Base-by-base conservation (phyloP, 2,113 vertebrate species). In the Phrynosoma platyrhinos region DNA sequence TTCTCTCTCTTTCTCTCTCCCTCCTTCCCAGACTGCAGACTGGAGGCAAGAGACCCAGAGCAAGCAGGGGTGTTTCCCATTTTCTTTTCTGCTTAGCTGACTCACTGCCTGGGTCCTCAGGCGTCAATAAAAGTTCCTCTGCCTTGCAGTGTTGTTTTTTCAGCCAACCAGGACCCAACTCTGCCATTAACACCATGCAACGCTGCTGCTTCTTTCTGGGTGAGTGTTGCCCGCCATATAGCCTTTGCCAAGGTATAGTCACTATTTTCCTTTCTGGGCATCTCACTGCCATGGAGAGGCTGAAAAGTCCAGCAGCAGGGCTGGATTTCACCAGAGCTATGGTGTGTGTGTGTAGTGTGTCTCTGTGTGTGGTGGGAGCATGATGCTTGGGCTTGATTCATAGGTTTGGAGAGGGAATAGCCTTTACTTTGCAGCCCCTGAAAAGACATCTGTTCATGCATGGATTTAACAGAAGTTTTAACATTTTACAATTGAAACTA, bases 61-160 rank as follows among this genome's bases (percentile, higher is more conserved):
- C 81, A 40, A 83, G 80, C 74, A 83, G 62, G 87, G 87, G 87
- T 88, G 87, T 88, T 88, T 78, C 81, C 76, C 66, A 83, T 72
- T 88, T 82, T 76, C 81, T 21, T 69, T 83, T 83, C n/a, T 36
- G 81, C 80, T 62, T 77, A 81, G 30, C 87, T 88, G 87, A 83
- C 87, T 88, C 87, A 83, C 25, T 69, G 58, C n/a, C 74, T 83
- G 69, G 72, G 74, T 83, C 74, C 47, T 88, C 72, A 55, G 81
- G 6, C 42, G 53, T 53, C 23, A 79, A 71, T 71, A 55, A 80
- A 80, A 83, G 16, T 32, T 30, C 42, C 42, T 76, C 42, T 82
- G 71, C 36, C 68, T n/a, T 52, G 30, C 75, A 40, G 21, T 53
- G 21, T 47, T 76, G 55, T 62, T 32, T 83, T 83, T 30, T n/a